These are phyloP conservation scores for Malthinus seriepunctatus DNA, from an alignment of 2,888 invertebrate species.

Conservation along the genomic window DNA sequence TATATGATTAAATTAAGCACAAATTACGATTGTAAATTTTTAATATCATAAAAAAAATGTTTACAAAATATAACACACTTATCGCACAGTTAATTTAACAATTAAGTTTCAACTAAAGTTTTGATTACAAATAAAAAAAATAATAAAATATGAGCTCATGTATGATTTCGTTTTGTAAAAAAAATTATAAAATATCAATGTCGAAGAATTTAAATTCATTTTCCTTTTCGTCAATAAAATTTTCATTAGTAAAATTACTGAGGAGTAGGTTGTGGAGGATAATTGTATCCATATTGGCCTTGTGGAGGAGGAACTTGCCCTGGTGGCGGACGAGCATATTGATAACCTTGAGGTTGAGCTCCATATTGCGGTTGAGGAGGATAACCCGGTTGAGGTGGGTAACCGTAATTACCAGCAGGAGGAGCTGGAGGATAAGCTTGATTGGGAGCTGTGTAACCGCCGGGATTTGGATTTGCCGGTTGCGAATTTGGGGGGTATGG, in stretches of 20 bases:
- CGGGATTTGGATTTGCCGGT: conserved; percentile 55
- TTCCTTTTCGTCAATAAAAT: no score
- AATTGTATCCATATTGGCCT: conserved; percentile 75
- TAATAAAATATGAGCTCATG: no score
- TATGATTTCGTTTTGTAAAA: no score
- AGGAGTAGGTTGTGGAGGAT: conserved; percentile 74
- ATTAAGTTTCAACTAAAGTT: no score
- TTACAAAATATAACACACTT: no score
- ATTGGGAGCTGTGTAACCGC: conserved; percentile 54
- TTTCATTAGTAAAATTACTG: conserved; percentile 56
- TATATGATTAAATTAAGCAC: no score
- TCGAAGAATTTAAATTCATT: no score
- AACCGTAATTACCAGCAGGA: conserved; percentile 52
- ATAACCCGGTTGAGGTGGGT: conserved; percentile 65
- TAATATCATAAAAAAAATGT: no score
- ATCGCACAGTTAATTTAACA: no score
- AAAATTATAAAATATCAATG: no score
- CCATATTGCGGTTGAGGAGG: conserved; percentile 65
- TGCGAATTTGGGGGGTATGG: conserved; percentile 56
- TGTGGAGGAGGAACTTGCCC: conserved; percentile 75
- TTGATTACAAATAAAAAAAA: no score
- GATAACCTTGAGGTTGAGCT: conserved; percentile 65
- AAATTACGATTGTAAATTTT: no score
- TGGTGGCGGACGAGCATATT: conserved; percentile 66
- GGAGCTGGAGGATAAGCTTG: conserved; percentile 48